These are phyloP conservation scores for Hetaerina americana DNA, from an alignment of 1,140 invertebrate species.

Conservation along the genomic window DNA sequence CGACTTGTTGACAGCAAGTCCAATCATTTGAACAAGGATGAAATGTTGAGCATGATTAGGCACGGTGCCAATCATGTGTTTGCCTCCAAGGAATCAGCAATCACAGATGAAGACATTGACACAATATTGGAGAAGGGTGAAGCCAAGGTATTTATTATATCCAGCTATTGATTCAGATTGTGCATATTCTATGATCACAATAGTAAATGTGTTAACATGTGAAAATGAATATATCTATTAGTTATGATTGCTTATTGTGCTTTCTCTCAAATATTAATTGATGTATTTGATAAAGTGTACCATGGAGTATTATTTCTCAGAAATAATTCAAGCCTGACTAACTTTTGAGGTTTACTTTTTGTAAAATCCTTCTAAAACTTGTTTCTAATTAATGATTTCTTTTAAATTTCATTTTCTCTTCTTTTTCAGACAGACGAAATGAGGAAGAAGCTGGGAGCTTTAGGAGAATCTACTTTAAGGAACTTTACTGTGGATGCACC, in stretches of 20 bases:
- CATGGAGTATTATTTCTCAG: too few relatives aligned
- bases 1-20: slow-evolving; percentile 82
- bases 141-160: slow-evolving; percentile 45
- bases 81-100: slow-evolving; percentile 93
- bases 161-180: too few relatives aligned
- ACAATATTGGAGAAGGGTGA: slow-evolving; percentile 85
- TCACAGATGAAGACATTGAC: slow-evolving; percentile 98
- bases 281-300: too few relatives aligned
- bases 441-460: slow-evolving; percentile 75
- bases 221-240: too few relatives aligned
- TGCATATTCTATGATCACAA: too few relatives aligned
- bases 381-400: too few relatives aligned
- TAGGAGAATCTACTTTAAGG: slow-evolving; percentile 85
- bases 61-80: slow-evolving; percentile 99
- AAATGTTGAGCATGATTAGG: slow-evolving; percentile 97
- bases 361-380: too few relatives aligned
- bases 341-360: too few relatives aligned
- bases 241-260: too few relatives aligned
- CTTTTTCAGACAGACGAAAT: slow-evolving; percentile 68
- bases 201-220: too few relatives aligned
- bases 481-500: slow-evolving; percentile 92
- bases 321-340: too few relatives aligned
- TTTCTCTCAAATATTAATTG: too few relatives aligned
- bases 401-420: slow-evolving; percentile 11
- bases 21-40: slow-evolving; percentile 89